Base-by-base conservation (phyloP, 2,113 vertebrate genomes). In the Thunnus thynnus region DNA sequence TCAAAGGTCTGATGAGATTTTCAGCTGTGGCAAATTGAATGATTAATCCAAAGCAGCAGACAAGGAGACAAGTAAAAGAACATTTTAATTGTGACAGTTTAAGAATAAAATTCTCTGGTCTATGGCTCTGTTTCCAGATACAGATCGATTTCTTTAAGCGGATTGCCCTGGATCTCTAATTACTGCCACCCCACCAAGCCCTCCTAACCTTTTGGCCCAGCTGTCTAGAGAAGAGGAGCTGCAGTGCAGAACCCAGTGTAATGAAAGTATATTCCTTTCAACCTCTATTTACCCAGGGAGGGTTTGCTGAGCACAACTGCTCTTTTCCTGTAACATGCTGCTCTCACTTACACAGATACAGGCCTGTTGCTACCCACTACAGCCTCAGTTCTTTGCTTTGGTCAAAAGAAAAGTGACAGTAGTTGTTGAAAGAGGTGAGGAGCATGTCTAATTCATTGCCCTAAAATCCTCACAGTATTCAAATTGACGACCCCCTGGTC, bases 251-350 rank as follows among this genome's bases (percentile, higher is more conserved):
- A 73, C 68, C 70, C 76, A 20, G 56, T 48, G 56, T 85, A 88
- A 89, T 86, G 77, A 84, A 91, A 86, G 55, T 88, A 50, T 89
- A 83, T 58, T 87, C 64, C 81, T 82, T 86, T 89, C 84, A 87
- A 88, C 91, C 78, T 64, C 65, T 87, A 74, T 91, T 89, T 90
- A 90, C 88, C 68, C 62, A 88, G 74, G 79, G 90, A 86, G 73
- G 54, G 55, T 86, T 88, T 81, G 30, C 65, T 20, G 70, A 74
- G 75, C 72, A 76, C 72, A 76, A 80, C 73, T 71, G 74, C 65
- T 85, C 84, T 52, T 84, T 91, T 78, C 55, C 82, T 80, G 66
- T 61, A 78, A 85, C 68, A 74, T 89, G 51, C 76, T 65, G 60
- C 58, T 32, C 74, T 72, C 18, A 14, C 65, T 76, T 54, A 66